phyloP scores from a whole-genome alignment of 2,113 vertebrate species.

The Zosterops borbonicus region DNA sequence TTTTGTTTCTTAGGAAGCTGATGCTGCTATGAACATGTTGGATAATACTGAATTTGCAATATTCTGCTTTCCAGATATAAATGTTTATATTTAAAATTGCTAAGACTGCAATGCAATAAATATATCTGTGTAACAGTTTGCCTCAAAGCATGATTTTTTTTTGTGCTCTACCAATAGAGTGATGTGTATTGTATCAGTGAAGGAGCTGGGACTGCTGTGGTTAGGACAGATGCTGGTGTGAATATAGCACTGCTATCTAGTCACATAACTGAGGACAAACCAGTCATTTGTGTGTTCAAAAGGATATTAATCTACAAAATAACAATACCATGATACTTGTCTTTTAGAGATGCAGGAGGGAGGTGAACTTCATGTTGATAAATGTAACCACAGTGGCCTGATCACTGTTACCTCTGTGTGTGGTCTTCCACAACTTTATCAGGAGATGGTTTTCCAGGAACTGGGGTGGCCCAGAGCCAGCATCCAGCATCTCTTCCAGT shows the following conservation, averaged over 20 bases:
- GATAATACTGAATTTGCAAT: constrained; percentile 50
- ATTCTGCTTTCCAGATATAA: constrained; percentile 63
- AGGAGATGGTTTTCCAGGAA: background rate
- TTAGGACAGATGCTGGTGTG: background rate
- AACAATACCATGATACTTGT: background rate
- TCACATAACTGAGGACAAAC: background rate
- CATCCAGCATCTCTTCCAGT: background rate
- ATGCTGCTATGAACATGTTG: constrained; percentile 63
- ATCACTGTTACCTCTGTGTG: background rate
- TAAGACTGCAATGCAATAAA: constrained; percentile 75
- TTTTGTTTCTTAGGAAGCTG: constrained; percentile 60
- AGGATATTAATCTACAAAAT: background rate
- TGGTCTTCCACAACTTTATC: background rate
- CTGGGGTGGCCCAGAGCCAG: background rate
- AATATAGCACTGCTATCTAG: background rate
- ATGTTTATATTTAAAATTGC: constrained; percentile 59
- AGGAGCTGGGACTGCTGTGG: background rate
- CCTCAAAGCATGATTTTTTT: background rate
- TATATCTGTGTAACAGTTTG: constrained; percentile 6
- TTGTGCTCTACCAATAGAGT: background rate
- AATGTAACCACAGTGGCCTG: background rate
- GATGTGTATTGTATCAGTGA: background rate
- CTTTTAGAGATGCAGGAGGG: background rate
- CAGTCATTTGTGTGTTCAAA: background rate
- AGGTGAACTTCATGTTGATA: background rate